Evolutionary conservation across 2,797 vertebrate genomes (phyloP).

Genomic region (Ptychobarbus kaznakovi): DNA sequence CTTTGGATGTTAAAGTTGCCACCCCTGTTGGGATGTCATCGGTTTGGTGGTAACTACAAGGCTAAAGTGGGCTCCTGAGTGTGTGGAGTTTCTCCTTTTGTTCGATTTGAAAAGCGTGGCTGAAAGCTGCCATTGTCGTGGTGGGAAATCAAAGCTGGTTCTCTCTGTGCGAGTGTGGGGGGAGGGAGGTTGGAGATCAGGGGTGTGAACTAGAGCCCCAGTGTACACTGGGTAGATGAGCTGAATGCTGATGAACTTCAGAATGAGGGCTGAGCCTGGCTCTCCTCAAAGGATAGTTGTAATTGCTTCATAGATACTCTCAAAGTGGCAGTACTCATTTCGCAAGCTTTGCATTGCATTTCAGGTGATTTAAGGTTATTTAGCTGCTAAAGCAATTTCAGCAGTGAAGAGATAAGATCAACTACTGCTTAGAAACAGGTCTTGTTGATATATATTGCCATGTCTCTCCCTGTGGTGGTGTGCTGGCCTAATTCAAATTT

Average conservation of each 20-base stretch:
- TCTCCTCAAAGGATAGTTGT: constrained; percentile 18
- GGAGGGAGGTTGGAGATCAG: constrained; percentile 21
- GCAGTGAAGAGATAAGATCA: background rate
- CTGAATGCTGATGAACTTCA: constrained; percentile 59
- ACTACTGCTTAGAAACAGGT: background rate
- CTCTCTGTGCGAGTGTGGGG: constrained; percentile 55
- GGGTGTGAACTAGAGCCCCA: constrained; percentile 53
- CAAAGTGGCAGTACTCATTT: constrained; percentile 21
- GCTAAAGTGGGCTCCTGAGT: constrained; percentile 40
- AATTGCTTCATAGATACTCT: constrained; percentile 24
- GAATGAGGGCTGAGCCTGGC: constrained; percentile 18
- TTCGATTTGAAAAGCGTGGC: constrained; percentile 60
- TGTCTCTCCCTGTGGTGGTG: constrained; percentile 12
- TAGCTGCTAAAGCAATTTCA: background rate
- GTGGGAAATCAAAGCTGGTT: constrained; percentile 63
- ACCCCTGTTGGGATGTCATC: constrained; percentile 37
- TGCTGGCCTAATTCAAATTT: constrained; percentile 44
- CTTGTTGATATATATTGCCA: constrained; percentile 16
- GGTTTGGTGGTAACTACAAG: constrained; percentile 58
- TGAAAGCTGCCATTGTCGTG: constrained; percentile 74
- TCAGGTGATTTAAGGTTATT: background rate
- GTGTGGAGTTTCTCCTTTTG: constrained; percentile 72
- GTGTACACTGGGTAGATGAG: constrained; percentile 46
- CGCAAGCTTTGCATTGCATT: background rate
- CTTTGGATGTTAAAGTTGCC: constrained; percentile 15